phyloP scores from a whole-genome alignment of 1,140 invertebrate species.

The Araneus ventricosus region DNA sequence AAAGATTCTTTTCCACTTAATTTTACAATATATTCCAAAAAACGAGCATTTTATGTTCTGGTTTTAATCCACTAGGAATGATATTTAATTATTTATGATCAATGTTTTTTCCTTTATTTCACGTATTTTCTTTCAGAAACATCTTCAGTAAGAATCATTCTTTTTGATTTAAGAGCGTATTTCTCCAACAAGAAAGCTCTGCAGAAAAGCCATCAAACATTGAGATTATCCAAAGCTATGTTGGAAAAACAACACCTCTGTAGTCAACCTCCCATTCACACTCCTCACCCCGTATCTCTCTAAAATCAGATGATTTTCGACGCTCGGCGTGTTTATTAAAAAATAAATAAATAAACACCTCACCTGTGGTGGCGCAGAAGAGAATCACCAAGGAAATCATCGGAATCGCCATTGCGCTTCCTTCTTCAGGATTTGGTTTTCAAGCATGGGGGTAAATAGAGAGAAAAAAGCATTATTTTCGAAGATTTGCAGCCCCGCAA shows the following conservation, averaged over 20 bases:
- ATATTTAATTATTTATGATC: not conserved
- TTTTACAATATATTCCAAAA: too few relatives aligned
- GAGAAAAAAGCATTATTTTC: slow-evolving; percentile 52
- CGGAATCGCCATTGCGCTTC: slow-evolving; percentile 17
- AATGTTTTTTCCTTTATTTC: not conserved
- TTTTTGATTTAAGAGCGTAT: not conserved
- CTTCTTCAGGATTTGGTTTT: slow-evolving; percentile 52
- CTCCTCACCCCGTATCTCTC: slow-evolving; percentile 1
- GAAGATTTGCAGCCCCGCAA: slow-evolving; percentile 34
- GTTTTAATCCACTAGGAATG: not conserved
- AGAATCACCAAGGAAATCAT: slow-evolving; percentile 55
- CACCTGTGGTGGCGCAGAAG: slow-evolving; percentile 32
- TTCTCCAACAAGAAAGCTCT: not conserved
- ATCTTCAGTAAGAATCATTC: not conserved
- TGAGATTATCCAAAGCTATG: not conserved
- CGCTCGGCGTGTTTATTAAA: slow-evolving; percentile 27
- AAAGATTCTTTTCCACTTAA: too few relatives aligned
- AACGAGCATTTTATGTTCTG: too few relatives aligned
- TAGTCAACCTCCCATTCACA: not conserved
- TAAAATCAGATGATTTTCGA: slow-evolving; percentile 50
- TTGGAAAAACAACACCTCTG: not conserved
- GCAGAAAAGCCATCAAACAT: not conserved
- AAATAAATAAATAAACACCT: slow-evolving; percentile 31
- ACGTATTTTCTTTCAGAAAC: not conserved
- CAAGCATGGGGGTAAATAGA: slow-evolving; percentile 66